These are phyloP conservation scores for Centropus unirufus DNA, from an alignment of 2,113 vertebrate species.

Conservation along the genomic window DNA sequence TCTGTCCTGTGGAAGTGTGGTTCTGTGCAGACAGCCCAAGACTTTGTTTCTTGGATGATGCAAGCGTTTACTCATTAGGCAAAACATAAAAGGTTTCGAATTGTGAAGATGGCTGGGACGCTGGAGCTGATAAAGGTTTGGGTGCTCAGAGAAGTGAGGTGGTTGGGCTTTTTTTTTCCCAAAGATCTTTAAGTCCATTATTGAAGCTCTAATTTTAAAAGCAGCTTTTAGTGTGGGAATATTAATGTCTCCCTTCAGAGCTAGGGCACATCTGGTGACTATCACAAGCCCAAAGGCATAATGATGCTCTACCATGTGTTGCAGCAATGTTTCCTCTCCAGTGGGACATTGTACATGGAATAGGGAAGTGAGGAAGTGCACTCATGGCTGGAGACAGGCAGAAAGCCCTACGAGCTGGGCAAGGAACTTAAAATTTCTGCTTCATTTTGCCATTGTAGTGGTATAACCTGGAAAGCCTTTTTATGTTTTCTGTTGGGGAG, in stretches of 20 bases:
- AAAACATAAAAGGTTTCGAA: neutral
- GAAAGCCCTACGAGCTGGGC: neutral
- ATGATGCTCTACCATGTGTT: slow-evolving; percentile 37
- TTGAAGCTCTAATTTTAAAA: slow-evolving; percentile 39
- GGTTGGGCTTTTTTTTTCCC: neutral
- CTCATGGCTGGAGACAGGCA: neutral
- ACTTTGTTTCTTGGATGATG: neutral
- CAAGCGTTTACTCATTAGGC: neutral
- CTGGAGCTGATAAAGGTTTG: neutral
- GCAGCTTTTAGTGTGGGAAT: slow-evolving; percentile 38
- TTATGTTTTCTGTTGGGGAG: too few species aligned
- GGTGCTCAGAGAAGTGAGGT: neutral
- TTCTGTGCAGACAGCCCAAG: neutral
- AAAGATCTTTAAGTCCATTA: neutral
- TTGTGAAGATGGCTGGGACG: neutral
- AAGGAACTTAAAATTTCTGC: neutral
- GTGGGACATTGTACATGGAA: neutral
- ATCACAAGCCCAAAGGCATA: slow-evolving; percentile 13
- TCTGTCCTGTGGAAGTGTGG: neutral
- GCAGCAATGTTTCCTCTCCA: slow-evolving; percentile 41
- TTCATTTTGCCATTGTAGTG: too few species aligned
- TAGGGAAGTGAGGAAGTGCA: neutral
- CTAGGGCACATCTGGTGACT: slow-evolving; percentile 51
- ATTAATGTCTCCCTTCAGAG: slow-evolving; percentile 58
- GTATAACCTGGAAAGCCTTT: neutral